Base-by-base conservation (phyloP, 2,113 vertebrate genomes). In the Oncorhynchus tshawytscha region DNA sequence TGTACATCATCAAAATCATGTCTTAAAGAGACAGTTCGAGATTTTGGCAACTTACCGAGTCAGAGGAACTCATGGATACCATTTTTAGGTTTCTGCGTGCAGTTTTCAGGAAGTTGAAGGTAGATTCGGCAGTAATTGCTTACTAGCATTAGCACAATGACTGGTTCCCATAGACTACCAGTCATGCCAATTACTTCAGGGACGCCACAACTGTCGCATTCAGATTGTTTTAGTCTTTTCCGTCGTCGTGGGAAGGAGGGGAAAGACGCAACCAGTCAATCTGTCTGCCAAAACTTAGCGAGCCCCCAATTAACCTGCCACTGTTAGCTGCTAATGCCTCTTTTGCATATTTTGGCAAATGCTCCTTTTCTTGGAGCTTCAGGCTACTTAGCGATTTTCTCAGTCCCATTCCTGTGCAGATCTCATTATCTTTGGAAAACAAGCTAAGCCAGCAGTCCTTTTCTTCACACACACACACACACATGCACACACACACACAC, bases 221-320 rank as follows among this genome's bases (percentile, higher is more conserved):
- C 59, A 62, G n/a, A 22, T n/a, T 45, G 39, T 45, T 45, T 62
- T 29, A 29, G 11, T 16, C 3, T 29, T 31, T 18, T 34, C 20
- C 24, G 25, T 54, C 27, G 9, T 67, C 18, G 5, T 8, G 15
- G 29, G 25, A 64, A 54, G 25, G 7, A 5, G 3, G 73, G 64
- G n/a, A 74, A 27, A 15, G 71, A 75, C 9, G 76, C 62, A 81
- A 51, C 4, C 27, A 45, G 9, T 45, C 39, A 54, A 51, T 78
- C 78, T 45, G 54, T 60, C 80, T 82, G 85, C 80, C 83, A 88
- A 86, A 91, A 84, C 84, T 88, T 45, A 78, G 83, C 78, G 54
- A 89, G 90, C 90, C 91, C 92, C 83, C 91, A 92, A 93, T 93
- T 92, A 93, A 93, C 90, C 91, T 82, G 78, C 82, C 69, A 85